These are phyloP conservation scores for Mustela lutreola DNA, from an alignment of 2,113 vertebrate species.

Conservation along the genomic window DNA sequence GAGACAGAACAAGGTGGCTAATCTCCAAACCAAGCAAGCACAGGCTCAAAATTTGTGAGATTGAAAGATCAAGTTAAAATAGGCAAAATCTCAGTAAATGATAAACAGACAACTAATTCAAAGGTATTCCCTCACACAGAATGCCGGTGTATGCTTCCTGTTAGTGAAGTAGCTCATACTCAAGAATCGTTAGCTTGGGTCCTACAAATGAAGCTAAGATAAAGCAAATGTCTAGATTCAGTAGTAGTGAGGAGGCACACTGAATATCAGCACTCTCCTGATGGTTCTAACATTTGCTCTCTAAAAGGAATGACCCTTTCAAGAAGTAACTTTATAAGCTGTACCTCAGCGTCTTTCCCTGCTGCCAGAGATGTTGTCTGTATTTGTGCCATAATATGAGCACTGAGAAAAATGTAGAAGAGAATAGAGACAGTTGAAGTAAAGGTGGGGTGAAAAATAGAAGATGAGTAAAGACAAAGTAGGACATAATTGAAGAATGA, in stretches of 20 bases:
- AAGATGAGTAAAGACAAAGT: not conserved
- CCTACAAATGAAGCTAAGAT: not conserved
- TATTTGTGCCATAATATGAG: not conserved
- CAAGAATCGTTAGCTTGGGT: not conserved
- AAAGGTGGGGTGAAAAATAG: not conserved
- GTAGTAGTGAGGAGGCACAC: too few relatives aligned
- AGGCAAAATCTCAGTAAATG: not conserved
- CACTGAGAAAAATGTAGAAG: not conserved
- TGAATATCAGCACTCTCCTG: not conserved
- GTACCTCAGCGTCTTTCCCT: not conserved
- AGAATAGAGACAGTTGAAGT: not conserved
- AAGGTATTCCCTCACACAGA: not conserved
- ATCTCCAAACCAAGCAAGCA: not conserved
- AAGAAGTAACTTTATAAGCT: not conserved
- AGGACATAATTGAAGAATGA: not conserved
- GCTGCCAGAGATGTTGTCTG: not conserved
- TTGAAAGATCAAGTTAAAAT: not conserved
- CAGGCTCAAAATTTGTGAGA: slow-evolving; percentile 3
- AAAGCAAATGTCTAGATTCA: not conserved
- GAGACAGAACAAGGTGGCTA: not conserved
- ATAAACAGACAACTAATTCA: not conserved
- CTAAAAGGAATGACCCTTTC: not conserved
- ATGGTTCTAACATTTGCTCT: not conserved
- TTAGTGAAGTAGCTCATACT: not conserved
- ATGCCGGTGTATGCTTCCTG: not conserved